Base-by-base conservation (phyloP, 2,113 vertebrate genomes). In the Barnardius zonarius region DNA sequence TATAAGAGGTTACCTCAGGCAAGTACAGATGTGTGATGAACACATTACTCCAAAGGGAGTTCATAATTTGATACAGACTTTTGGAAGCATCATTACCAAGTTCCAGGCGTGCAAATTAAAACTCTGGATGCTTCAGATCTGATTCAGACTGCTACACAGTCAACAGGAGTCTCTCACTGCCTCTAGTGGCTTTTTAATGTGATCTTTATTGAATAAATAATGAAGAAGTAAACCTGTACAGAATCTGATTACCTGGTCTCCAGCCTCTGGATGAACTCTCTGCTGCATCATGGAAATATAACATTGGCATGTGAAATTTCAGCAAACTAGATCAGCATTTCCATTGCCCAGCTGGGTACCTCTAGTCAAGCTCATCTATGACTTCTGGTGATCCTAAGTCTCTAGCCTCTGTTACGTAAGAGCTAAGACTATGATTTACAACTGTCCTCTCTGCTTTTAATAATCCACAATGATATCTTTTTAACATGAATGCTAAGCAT, bases 171-270 rank as follows among this genome's bases (percentile, higher is more conserved):
- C 57, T 88, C 37, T 86, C 30, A 28, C 41, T 75, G 81, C 44
- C 81, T 89, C 84, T 75, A 91, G 81, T 85, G 77, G 41, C 37
- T 3, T 85, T 93, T 86, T 89, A 62, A 80, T 83, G 48, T 52
- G 82, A 85, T 90, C 78, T 54, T 77, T 91, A 77, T 70, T 90
- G 75, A 95, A 96, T 83, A 91, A 96, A 61, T 49, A 94, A 90
- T 83, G 70, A 85, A 80, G 84, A 80, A 73, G 10, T 77, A 83
- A 95, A 90, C 57, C 77, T 18, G 24, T 31, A 66, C 10, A 63
- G 84, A 91, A 95, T 89, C 67, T 69, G 89, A 89, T 95, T 84
- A 86, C 83, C 68, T 90, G 49, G 33, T 68, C 74, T 96, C 35
- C 61, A 91, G 66, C 81, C 52, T 78, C 69, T 91, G 82, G 39